Conservation (phyloP, 2,888 invertebrate species). For the Thecocarcelia acutangulata region DNA sequence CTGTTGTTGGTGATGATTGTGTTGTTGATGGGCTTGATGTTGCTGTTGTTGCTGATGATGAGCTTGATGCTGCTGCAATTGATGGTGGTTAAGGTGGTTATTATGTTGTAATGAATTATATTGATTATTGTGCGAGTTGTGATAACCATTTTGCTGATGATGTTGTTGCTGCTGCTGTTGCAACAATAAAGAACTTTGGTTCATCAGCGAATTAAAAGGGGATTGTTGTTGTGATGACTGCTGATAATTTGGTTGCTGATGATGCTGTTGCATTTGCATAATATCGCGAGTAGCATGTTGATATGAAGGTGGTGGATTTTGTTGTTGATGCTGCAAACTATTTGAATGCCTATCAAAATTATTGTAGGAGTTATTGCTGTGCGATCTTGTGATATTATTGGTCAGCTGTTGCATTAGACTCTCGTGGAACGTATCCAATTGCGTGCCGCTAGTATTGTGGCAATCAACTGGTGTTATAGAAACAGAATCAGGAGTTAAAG, state of each 20-base stretch:
- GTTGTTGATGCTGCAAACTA: conserved; percentile 72
- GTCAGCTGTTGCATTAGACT: conserved; percentile 85
- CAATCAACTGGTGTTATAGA: conserved; percentile 83
- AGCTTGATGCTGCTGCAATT: conserved; percentile 80
- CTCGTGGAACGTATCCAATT: conserved; percentile 88
- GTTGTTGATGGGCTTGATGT: conserved; percentile 86
- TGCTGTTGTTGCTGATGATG: conserved; percentile 79
- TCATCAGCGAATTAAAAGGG: conserved; percentile 82
- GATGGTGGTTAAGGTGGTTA: conserved; percentile 58
- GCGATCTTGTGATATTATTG: conserved; percentile 76
- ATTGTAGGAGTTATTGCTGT: conserved; percentile 80
- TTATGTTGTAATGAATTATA: conserved; percentile 59
- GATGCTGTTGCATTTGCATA: conserved; percentile 81
- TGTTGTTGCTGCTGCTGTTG: conserved; percentile 75
- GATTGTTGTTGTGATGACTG: conserved; percentile 71
- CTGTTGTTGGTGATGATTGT: conserved; percentile 72
- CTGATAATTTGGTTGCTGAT: conserved; percentile 82
- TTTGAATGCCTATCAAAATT: conserved; percentile 80
- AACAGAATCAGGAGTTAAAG: conserved; percentile 86
- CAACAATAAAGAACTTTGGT: conserved; percentile 75
- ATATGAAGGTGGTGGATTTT: conserved; percentile 77
- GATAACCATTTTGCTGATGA: conserved; percentile 68
- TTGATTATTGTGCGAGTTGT: conserved; percentile 69
- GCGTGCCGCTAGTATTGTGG: conserved; percentile 75
- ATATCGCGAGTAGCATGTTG: conserved; percentile 77